phyloP scores from a whole-genome alignment of 1,140 invertebrate species.

The Aphidius ervi region DNA sequence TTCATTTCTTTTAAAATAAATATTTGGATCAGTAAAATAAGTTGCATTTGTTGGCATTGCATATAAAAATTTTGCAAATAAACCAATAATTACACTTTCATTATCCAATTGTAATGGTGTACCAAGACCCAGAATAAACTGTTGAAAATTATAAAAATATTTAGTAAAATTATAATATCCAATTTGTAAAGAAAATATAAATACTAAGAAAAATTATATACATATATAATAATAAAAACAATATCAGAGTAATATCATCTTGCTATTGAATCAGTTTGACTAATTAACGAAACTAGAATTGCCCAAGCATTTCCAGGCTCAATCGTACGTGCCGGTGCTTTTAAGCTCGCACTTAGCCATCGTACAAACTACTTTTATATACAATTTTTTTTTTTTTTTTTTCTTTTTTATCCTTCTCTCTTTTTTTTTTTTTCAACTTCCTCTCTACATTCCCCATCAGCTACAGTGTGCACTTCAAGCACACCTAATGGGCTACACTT shows the following conservation, averaged over 20 bases:
- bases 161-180: too few relatives aligned
- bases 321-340: constrained; percentile 19
- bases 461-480: constrained; percentile 1
- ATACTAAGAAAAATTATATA: not conserved
- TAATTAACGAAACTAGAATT: constrained; percentile 16
- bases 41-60: constrained; percentile 58
- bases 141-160: constrained; percentile 15
- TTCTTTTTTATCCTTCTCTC: constrained; percentile 10
- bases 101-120: constrained; percentile 62
- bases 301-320: constrained; percentile 11
- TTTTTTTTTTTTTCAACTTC: constrained; percentile 8
- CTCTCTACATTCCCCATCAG: not conserved
- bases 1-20: constrained; percentile 47
- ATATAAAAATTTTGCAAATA: constrained; percentile 62
- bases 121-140: constrained; percentile 65
- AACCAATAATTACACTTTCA: constrained; percentile 60
- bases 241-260: not conserved
- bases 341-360: constrained; percentile 21
- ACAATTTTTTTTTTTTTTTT: not conserved
- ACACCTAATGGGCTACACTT: constrained; percentile 13
- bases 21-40: constrained; percentile 58
- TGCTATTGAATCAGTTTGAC: constrained; percentile 16
- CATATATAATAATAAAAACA: too few relatives aligned
- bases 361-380: not conserved
- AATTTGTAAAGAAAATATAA: too few relatives aligned